A percentile compares a stretch with the other conserved stretches of the same genome.
These are phyloP conservation scores for Argentina silus DNA, from an alignment of 2,797 vertebrate genomes.

Conservation along the genomic window DNA sequence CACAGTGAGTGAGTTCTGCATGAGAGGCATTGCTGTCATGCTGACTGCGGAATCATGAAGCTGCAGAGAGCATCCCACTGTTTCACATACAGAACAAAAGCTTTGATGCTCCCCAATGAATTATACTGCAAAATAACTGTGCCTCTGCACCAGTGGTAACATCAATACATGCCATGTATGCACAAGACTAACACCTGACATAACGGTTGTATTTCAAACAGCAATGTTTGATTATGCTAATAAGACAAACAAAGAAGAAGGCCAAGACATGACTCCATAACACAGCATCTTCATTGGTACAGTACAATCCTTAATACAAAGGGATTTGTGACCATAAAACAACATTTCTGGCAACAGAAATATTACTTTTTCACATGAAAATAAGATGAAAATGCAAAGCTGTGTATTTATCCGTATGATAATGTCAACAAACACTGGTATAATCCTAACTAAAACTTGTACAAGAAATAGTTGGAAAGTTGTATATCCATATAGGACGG, in stretches of 20 bases:
- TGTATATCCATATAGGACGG: neutral
- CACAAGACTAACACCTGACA: conserved; percentile 38
- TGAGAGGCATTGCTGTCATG: conserved; percentile 65
- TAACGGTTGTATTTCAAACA: conserved; percentile 48
- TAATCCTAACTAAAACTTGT: neutral
- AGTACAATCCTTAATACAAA: neutral
- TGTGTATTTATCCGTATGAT: neutral
- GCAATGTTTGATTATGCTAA: conserved; percentile 62
- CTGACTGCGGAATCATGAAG: conserved; percentile 61
- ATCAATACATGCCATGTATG: conserved; percentile 59
- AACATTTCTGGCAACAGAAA: neutral
- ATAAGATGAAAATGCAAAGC: neutral
- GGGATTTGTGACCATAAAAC: neutral
- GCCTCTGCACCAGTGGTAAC: conserved; percentile 57
- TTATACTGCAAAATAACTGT: conserved; percentile 51
- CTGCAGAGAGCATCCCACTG: conserved; percentile 55
- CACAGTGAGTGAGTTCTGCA: conserved; percentile 56
- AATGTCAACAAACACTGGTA: neutral
- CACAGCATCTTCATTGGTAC: conserved; percentile 38
- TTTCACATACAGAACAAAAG: conserved; percentile 61
- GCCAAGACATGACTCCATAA: conserved; percentile 26
- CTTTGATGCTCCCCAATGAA: conserved; percentile 63
- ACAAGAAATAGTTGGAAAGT: neutral
- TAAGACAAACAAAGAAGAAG: conserved; percentile 48
- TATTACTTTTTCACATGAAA: neutral